Base-by-base conservation (phyloP, 2,113 vertebrate species). In the Eulemur rufifrons region DNA sequence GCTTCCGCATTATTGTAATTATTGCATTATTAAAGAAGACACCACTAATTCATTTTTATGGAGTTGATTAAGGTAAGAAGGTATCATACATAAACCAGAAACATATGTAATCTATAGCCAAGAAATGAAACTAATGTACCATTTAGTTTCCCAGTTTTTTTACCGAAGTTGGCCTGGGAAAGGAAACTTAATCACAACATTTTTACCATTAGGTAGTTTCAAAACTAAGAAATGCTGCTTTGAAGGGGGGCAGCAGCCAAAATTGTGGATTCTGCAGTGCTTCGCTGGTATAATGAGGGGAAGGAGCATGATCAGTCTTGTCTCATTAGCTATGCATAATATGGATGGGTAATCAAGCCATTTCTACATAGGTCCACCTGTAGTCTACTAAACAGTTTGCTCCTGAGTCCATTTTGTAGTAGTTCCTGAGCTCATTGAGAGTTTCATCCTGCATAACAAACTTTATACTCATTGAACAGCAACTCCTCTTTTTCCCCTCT, bases 1-100 rank as follows among this genome's bases (percentile, higher is more conserved):
- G 8, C 83, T 86, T 85, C 78, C n/a, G 64, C n/a, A 14, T 92
- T 78, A 64, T 84, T 93, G n/a, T 93, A 81, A 82, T 42, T 93
- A 47, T 54, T 91, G 34, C 37, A 94, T 32, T 94, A 74, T 64
- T 91, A 39, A 54, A 34, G 34, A n/a, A 77, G 45, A 59, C 25
- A 77, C 7, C 14, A 50, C 59, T 78, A 42, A 69, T 86, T 88
- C 34, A 8, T 64, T 47, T 86, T 71, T 83, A 63, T 74, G 11
- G 32, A 76, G 11, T 29, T 10, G 29, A 45, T 86, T 71, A 82
- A 82, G 42, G 27, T 86, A 69, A 64, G 23, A 64, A 74, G 29
- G 29, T 52, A 61, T 85, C 37, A 52, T 85, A 2, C 39, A 29
- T 96, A 76, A 88, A 54, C 59, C 78, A 92, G 50, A 76, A 85